Conservation (phyloP, 2,113 vertebrate genomes). For the Malaclemys terrapin region DNA sequence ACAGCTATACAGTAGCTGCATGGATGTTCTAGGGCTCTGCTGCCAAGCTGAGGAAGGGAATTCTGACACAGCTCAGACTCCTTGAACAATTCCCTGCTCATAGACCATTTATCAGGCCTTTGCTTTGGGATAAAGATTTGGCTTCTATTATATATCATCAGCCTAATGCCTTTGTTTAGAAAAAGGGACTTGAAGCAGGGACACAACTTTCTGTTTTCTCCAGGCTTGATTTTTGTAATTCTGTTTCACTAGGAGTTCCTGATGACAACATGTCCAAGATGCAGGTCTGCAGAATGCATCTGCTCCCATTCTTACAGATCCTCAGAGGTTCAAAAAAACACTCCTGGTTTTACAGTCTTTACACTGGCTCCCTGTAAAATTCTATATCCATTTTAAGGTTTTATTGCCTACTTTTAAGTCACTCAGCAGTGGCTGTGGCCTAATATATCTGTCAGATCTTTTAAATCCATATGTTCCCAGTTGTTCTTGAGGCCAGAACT, state of each 20-base stretch:
- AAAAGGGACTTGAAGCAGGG: background rate
- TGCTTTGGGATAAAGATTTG: background rate
- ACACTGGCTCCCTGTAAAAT: background rate
- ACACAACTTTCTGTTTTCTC: accelerated
- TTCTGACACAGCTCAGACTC: background rate
- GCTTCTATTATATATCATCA: accelerated
- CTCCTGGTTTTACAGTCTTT: background rate
- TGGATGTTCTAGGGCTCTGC: background rate
- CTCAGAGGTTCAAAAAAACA: background rate
- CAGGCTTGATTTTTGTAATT: accelerated
- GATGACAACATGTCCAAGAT: background rate
- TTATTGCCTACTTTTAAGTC: background rate
- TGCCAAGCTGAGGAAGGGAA: background rate
- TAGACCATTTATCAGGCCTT: background rate
- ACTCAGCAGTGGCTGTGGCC: background rate
- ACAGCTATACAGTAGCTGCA: background rate
- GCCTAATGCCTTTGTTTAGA: background rate
- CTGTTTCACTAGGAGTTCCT: background rate
- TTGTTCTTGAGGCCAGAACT: background rate
- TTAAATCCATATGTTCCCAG: background rate
- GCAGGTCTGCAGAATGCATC: accelerated
- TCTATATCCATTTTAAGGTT: background rate
- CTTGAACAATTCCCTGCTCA: background rate
- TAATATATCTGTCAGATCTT: background rate
- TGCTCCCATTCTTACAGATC: background rate